Percentiles rank a stretch among this genome's conserved stretches.
These are phyloP conservation scores for Cryptocephalus primarius DNA, from an alignment of 2,888 invertebrate genomes.

Conservation along the genomic window DNA sequence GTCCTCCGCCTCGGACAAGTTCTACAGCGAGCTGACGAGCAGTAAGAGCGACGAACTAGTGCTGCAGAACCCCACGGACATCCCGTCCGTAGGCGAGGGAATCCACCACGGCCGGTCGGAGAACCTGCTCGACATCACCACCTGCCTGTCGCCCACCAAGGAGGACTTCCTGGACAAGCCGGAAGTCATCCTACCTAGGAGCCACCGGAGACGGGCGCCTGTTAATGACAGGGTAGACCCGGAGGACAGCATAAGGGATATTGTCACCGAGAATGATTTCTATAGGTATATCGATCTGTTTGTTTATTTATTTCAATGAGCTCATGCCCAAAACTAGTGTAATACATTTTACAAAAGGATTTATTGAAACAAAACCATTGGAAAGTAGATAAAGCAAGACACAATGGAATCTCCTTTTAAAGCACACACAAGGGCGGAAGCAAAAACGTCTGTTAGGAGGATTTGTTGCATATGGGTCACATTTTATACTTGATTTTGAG, in stretches of 20 bases:
- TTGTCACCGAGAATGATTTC: conserved; percentile 51
- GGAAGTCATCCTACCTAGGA: conserved; percentile 22
- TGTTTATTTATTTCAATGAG: not conserved
- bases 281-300: conserved; percentile 38
- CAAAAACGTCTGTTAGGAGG: too few species aligned
- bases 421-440: too few species aligned
- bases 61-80: conserved; percentile 37
- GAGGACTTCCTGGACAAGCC: conserved; percentile 29
- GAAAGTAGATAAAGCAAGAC: too few species aligned
- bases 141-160: conserved; percentile 30
- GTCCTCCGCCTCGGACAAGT: conserved; percentile 26
- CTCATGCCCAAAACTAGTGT: not conserved
- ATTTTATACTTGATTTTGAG: too few species aligned
- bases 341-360: too few species aligned
- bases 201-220: conserved; percentile 28
- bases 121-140: conserved; percentile 31
- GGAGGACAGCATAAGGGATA: conserved; percentile 52
- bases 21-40: conserved; percentile 38
- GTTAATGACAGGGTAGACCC: conserved; percentile 47
- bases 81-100: conserved; percentile 30
- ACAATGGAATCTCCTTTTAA: too few species aligned
- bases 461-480: too few species aligned
- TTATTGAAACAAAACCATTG: too few species aligned
- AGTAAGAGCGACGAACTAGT: conserved; percentile 44
- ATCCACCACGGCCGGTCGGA: conserved; percentile 40